Conservation (phyloP, 2,888 invertebrate genomes). For the Oscheius myriophilus region DNA sequence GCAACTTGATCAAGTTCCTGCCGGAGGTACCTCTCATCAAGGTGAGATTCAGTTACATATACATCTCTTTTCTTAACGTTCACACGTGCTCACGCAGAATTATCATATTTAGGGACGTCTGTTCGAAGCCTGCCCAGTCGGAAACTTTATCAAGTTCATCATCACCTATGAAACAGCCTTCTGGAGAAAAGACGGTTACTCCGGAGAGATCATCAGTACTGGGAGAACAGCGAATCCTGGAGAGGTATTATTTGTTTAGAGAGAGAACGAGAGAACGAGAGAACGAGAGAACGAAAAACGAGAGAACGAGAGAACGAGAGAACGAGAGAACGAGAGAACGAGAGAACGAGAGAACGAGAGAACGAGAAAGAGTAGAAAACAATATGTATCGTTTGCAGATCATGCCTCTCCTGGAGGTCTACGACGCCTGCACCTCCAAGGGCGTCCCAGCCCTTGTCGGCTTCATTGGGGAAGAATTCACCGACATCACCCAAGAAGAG, state of each 20-base stretch:
- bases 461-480: slow-evolving; percentile 67
- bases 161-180: slow-evolving; percentile 72
- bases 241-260: slow-evolving; percentile 43
- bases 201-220: slow-evolving; percentile 71
- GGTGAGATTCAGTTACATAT: no score
- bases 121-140: slow-evolving; percentile 37
- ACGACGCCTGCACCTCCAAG: slow-evolving; percentile 42
- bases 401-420: slow-evolving; percentile 40
- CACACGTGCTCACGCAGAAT: background rate
- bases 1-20: slow-evolving; percentile 37
- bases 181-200: slow-evolving; percentile 72
- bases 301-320: no score
- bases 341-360: no score
- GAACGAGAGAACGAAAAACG: background rate
- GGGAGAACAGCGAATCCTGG: slow-evolving; percentile 42
- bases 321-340: no score
- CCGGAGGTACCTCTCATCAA: slow-evolving; percentile 41
- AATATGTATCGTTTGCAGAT: slow-evolving; percentile 11
- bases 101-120: slow-evolving; percentile 34
- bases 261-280: background rate
- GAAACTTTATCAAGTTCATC: slow-evolving; percentile 71
- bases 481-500: slow-evolving; percentile 50
- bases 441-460: slow-evolving; percentile 72
- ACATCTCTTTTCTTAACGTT: slow-evolving; percentile 16
- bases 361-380: background rate